Percentiles rank a stretch among this genome's conserved stretches.
Conservation (phyloP, 1,140 invertebrate genomes). For the Papilio glaucus region DNA sequence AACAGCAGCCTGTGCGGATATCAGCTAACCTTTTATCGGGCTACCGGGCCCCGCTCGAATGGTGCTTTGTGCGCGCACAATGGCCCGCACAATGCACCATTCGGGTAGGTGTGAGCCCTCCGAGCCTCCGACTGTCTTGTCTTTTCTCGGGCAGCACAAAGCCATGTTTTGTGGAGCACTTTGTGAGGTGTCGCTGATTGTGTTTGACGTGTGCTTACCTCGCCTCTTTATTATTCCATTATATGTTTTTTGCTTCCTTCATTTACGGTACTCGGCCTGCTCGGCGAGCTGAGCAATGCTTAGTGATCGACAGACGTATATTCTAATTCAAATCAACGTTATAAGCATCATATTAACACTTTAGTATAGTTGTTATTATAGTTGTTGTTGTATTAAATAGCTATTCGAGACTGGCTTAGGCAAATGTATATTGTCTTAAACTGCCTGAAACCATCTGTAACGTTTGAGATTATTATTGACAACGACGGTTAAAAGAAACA, state of each 20-base stretch:
- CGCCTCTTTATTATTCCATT: constrained; percentile 27
- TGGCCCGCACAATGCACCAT: constrained; percentile 43
- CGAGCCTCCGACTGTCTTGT: constrained; percentile 38
- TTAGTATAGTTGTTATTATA: too few species aligned
- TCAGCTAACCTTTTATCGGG: constrained; percentile 53
- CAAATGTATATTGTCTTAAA: too few species aligned
- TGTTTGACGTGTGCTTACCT: constrained; percentile 42
- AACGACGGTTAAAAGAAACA: too few species aligned
- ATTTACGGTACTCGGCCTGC: constrained; percentile 14
- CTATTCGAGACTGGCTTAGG: too few species aligned
- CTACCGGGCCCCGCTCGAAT: constrained; percentile 45
- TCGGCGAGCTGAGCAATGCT: background rate
- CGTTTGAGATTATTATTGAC: too few species aligned
- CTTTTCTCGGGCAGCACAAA: constrained; percentile 44
- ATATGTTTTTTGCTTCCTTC: constrained; percentile 13
- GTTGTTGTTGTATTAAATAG: too few species aligned
- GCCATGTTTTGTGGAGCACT: constrained; percentile 45
- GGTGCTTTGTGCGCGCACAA: constrained; percentile 45
- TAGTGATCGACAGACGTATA: background rate
- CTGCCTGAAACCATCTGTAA: too few species aligned
- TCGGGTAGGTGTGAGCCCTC: constrained; percentile 54
- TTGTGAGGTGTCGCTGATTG: constrained; percentile 48
- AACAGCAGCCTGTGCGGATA: constrained; percentile 42
- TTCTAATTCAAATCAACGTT: background rate
- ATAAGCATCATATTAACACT: background rate